These are phyloP conservation scores for Chrysotoxum bicinctum DNA, from an alignment of 2,888 invertebrate species.

Conservation along the genomic window DNA sequence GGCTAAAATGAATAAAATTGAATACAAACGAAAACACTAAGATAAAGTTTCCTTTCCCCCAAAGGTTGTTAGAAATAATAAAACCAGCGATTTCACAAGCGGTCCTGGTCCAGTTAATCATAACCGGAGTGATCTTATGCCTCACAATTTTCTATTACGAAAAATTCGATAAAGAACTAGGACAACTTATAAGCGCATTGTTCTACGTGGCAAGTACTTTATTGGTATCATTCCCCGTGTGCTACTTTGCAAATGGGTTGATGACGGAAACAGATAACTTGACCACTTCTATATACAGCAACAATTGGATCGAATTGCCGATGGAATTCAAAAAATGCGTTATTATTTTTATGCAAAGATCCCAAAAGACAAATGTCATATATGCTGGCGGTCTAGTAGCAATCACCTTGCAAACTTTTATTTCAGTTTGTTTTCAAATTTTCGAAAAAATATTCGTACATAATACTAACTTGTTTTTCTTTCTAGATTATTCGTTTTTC, in stretches of 20 bases:
- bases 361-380: constrained; percentile 19
- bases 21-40: not conserved
- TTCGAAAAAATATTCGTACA: no score
- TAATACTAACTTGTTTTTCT: not conserved
- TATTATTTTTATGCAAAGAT: constrained; percentile 55
- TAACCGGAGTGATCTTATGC: constrained; percentile 37
- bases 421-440: constrained; percentile 13
- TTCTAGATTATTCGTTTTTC: constrained; percentile 46
- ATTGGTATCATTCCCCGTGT: constrained; percentile 34
- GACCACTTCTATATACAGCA: constrained; percentile 25
- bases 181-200: constrained; percentile 8
- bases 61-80: constrained; percentile 27
- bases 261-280: constrained; percentile 28
- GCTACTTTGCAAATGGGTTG: constrained; percentile 36
- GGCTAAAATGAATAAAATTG: not conserved
- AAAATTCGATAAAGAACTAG: not conserved
- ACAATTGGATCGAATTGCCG: constrained; percentile 46
- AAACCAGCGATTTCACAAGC: constrained; percentile 11
- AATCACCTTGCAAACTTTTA: constrained; percentile 39
- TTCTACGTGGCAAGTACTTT: not conserved
- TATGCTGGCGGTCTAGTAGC: constrained; percentile 29
- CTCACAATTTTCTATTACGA: constrained; percentile 33
- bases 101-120: constrained; percentile 21
- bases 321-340: constrained; percentile 19
- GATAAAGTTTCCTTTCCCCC: not conserved